Percentiles rank a stretch among this genome's conserved stretches.
phyloP scores from a whole-genome alignment of 2,888 invertebrate species.

The Disparrhopalites patrizii region DNA sequence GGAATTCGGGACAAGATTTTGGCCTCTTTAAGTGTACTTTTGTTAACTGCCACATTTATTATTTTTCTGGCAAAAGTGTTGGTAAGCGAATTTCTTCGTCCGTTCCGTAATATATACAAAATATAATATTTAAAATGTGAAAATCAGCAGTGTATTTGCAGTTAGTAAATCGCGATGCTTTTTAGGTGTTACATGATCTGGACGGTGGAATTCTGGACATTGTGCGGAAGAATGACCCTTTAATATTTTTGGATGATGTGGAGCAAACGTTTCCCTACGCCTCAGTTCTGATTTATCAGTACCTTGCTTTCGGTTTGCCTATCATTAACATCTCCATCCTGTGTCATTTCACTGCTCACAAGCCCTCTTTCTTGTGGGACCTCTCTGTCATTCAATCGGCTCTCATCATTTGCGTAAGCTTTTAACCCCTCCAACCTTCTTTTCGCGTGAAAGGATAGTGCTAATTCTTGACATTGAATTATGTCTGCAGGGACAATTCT shows the following conservation, averaged over 20 bases:
- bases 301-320: neutral
- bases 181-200: neutral
- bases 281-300: neutral
- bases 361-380: neutral
- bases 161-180: no score
- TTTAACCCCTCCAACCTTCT: no score
- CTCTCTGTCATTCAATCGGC: neutral
- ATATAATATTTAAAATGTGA: no score
- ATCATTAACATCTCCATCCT: neutral
- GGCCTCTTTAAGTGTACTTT: no score
- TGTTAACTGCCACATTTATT: no score
- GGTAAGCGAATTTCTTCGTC: no score
- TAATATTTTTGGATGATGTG: neutral
- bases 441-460: neutral
- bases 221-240: neutral
- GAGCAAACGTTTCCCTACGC: neutral
- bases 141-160: no score
- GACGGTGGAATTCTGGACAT: neutral
- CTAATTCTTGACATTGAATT: neutral
- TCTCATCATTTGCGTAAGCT: neutral
- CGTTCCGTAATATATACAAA: no score
- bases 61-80: no score
- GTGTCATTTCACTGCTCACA: neutral
- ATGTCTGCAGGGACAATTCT: neutral
- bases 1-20: no score